Conservation (phyloP, 2,888 invertebrate genomes). For the Smittia sp. region DNA sequence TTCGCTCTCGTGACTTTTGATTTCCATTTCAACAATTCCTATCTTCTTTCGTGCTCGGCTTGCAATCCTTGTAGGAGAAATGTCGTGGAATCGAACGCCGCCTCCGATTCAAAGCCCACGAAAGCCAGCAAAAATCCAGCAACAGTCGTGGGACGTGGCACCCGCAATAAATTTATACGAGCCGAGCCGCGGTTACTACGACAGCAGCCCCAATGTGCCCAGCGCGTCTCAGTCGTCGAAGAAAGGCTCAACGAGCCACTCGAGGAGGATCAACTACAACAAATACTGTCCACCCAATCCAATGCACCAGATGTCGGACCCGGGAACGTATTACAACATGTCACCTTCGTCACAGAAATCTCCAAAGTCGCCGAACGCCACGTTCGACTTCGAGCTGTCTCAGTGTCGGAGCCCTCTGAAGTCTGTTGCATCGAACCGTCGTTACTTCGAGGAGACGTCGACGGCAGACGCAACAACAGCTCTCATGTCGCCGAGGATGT, state of each 20-base stretch:
- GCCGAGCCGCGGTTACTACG: slow-evolving; percentile 43
- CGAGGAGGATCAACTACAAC: background rate
- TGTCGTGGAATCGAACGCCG: slow-evolving; percentile 42
- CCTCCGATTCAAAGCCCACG: slow-evolving; percentile 45
- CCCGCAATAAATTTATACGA: slow-evolving; percentile 44
- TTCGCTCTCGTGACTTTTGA: too few relatives aligned
- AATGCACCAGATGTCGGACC: slow-evolving; percentile 28
- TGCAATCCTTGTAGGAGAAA: background rate
- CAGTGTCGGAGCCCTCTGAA: slow-evolving; percentile 4
- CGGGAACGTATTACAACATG: slow-evolving; percentile 5
- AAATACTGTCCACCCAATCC: slow-evolving; percentile 12
- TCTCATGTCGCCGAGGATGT: slow-evolving; percentile 61
- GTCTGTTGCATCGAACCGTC: slow-evolving; percentile 46
- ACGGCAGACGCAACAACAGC: slow-evolving; percentile 53
- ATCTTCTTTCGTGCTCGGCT: too few relatives aligned
- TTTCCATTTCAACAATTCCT: too few relatives aligned
- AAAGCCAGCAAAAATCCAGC: slow-evolving; percentile 45
- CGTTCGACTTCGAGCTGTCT: slow-evolving; percentile 27
- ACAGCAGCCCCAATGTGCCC: background rate
- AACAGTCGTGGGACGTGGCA: slow-evolving; percentile 45
- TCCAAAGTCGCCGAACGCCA: slow-evolving; percentile 48
- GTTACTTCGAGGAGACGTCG: slow-evolving; percentile 48
- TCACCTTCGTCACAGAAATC: slow-evolving; percentile 48
- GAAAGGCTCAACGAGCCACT: background rate
- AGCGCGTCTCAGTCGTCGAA: background rate